Conservation (phyloP, 2,113 vertebrate genomes). For the Istiophorus platypterus region DNA sequence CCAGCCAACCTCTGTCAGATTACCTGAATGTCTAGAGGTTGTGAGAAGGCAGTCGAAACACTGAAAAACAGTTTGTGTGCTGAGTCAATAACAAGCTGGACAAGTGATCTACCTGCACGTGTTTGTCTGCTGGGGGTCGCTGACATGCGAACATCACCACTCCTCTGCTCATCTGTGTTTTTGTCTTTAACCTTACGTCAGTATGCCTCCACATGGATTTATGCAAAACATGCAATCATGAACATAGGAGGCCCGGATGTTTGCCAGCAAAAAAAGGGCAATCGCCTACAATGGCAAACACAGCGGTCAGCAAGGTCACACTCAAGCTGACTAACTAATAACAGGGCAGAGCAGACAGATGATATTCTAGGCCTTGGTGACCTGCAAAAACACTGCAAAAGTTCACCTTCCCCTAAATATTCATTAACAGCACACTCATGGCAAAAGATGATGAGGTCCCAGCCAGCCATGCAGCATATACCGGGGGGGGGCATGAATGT, state of each 20-base stretch:
- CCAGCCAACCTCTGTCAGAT: background rate
- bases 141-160: background rate
- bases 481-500: background rate
- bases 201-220: background rate
- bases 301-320: conserved; percentile 23
- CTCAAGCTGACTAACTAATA: conserved; percentile 5
- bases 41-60: conserved; percentile 18
- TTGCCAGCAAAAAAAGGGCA: background rate
- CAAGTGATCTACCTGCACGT: background rate
- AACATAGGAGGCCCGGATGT: conserved; percentile 31
- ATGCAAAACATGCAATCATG: conserved; percentile 12
- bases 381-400: conserved; percentile 12
- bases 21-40: conserved; percentile 5
- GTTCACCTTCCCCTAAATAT: conserved; percentile 28
- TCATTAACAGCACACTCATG: conserved; percentile 30
- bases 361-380: conserved; percentile 2
- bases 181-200: conserved; percentile 21
- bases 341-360: conserved; percentile 22
- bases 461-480: background rate
- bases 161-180: conserved; percentile 16
- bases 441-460: conserved; percentile 30
- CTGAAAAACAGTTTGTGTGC: background rate
- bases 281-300: conserved; percentile 18
- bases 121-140: conserved; percentile 6
- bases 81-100: conserved; percentile 22